Base-by-base conservation (phyloP, 2,797 vertebrate species). In the Malacoctenus gilli region DNA sequence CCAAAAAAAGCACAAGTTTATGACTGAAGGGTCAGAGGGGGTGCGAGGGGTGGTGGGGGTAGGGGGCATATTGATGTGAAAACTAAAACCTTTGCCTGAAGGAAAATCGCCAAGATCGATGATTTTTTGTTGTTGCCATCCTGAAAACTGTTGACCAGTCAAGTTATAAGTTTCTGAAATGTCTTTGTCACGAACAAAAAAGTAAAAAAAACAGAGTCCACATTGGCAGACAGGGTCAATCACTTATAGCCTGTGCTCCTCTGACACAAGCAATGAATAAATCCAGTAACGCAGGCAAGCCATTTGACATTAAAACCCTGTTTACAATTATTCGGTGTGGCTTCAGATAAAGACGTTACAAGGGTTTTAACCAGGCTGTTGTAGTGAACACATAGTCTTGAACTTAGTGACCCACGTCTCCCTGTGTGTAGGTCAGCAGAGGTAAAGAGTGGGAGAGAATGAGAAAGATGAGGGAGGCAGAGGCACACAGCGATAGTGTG, bases 381-480 rank as follows among this genome's bases (percentile, higher is more conserved):
- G 67, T 44, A 69, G 44, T 25, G 51, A 73, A 77, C 64, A 52
- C 56, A 50, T 53, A 23, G 52, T 49, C 44, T 74, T 63, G 16
- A 82, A 80, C 78, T 65, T 55, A 44, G 40, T 75, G 77, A 78
- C 72, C 76, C 46, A 3, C 65, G 67, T 63, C 67, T 82, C 36
- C 58, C 58, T 77, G 57, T 48, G 78, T 68, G 79, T 76, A 71
- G 75, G 76, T 79, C 84, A 82, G 10, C 15, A 48, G 77, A 80
- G 78, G 73, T 59, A 71, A 64, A 56, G 68, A 68, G 63, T 61
- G 60, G 72, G 75, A 66, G 72, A 63, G 75, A 70, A 63, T 46
- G 40, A 76, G 60, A 64, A 56, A 57, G 66, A 74, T 37, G 44
- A 81, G 54, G 64, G 49, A 62, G 66, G 71, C 48, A 56, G 62